phyloP scores from a whole-genome alignment of 2,888 invertebrate genomes.

The Pollenia angustigena region DNA sequence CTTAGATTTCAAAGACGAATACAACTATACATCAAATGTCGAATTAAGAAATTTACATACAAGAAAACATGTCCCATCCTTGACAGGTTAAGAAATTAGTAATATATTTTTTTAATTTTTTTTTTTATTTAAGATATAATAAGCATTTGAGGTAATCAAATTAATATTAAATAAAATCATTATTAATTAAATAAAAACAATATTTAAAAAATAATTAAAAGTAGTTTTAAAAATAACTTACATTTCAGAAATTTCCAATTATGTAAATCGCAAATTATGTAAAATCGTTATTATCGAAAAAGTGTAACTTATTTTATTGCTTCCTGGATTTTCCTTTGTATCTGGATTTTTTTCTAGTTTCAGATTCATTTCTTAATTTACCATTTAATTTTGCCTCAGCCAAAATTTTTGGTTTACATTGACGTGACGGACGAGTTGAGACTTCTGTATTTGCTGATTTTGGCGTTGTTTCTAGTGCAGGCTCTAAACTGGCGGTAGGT shows the following conservation, averaged over 20 bases:
- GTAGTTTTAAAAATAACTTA: not conserved
- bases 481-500: not conserved
- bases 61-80: no score
- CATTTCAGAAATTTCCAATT: not conserved
- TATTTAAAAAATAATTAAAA: not conserved
- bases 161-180: no score
- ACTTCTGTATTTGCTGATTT: not conserved
- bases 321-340: constrained; percentile 21
- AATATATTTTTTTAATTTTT: no score
- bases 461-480: not conserved
- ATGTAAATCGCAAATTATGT: not conserved
- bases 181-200: not conserved
- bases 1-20: no score
- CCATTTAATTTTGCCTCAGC: constrained; percentile 34
- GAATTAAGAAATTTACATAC: no score
- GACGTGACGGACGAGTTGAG: constrained; percentile 57
- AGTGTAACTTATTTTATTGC: constrained; percentile 25
- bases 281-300: not conserved
- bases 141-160: no score
- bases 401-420: constrained; percentile 67
- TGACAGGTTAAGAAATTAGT: no score
- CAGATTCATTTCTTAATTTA: constrained; percentile 65
- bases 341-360: not conserved
- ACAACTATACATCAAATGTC: no score
- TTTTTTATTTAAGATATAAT: no score